Evolutionary conservation across 2,888 invertebrate genomes (phyloP).

Genomic region (Deilephila porcellus): DNA sequence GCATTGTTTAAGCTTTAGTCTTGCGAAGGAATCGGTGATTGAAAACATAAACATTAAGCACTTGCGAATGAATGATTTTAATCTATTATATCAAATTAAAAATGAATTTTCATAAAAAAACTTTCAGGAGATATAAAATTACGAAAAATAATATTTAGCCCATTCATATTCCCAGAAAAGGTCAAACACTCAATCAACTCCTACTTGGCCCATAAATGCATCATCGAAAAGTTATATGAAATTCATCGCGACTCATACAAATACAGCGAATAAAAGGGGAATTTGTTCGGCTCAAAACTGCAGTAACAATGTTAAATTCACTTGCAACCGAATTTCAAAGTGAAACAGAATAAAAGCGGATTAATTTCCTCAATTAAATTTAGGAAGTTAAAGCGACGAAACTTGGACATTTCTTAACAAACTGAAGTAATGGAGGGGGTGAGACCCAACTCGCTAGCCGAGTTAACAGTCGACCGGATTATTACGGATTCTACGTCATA

Average conservation of each 20-base stretch:
- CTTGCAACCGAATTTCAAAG: slow-evolving; percentile 32
- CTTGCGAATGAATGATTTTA: too few relatives aligned
- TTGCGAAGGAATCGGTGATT: background rate
- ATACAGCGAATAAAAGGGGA: background rate
- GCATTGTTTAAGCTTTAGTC: slow-evolving; percentile 5
- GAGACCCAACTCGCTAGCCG: slow-evolving; percentile 36
- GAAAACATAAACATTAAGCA: background rate
- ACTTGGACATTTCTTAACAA: slow-evolving; percentile 48
- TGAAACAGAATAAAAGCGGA: slow-evolving; percentile 37
- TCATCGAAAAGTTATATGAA: background rate
- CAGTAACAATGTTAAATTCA: slow-evolving; percentile 11
- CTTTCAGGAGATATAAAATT: too few relatives aligned
- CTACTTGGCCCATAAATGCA: too few relatives aligned
- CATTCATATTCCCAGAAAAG: background rate
- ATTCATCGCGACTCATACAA: background rate
- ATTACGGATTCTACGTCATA: slow-evolving; percentile 37
- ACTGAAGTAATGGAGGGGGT: slow-evolving; percentile 41
- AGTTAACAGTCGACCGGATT: slow-evolving; percentile 40
- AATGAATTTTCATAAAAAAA: too few relatives aligned
- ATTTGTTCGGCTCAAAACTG: background rate
- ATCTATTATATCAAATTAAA: too few relatives aligned
- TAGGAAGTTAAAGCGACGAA: slow-evolving; percentile 44
- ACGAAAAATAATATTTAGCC: too few relatives aligned
- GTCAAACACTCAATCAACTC: too few relatives aligned
- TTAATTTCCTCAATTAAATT: slow-evolving; percentile 51